Evolutionary conservation across 1,140 invertebrate genomes (phyloP), one percentile per base, ranked within the genome.

Genomic region (Drosophila hydei): DNA sequence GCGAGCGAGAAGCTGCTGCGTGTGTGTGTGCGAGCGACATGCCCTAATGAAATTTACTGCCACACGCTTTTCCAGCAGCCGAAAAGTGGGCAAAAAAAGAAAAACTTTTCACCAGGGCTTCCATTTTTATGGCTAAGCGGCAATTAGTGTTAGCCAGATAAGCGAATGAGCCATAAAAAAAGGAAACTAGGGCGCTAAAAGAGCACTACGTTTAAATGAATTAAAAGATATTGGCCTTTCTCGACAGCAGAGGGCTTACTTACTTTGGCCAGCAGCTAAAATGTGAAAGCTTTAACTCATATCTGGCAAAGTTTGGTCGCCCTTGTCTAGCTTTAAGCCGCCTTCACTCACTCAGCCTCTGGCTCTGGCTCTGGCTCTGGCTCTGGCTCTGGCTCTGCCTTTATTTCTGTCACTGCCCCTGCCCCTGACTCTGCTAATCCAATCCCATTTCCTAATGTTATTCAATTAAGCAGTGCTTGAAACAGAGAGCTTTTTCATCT

Each of bases 91-190:
- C n/a, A n/a, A n/a, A 36, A 1, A 6, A 30, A 8, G 2, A 30
- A 7, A 27, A 55, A 70, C 40, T 70, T 48, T 48, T n/a, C 18
- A 36, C 33, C 33, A 14, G 30, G n/a, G 27, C 50, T 65, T 61
- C 23, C 19, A 42, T 6, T 58, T 65, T 79, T 75, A 80, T 80
- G 51, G 19, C 30, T 27, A 27, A 33, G 30, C 77, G 62, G 77
- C 68, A 77, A 79, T 81, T 72, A 79, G 73, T 56, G 73, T 61
- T 61, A 21, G 52, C 25, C 58, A 55, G 77, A 79, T 79, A 76
- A 76, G 67, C 64, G 42, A 76, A 42, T 58, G 64, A 62, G 45
- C 59, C 14, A 33, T 67, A 23, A 19, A 36, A 5, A 11, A 30
- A 18, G 7, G 23, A 50, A 16, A 27, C 38, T 33, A 12, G 30